Evolutionary conservation across 2,888 invertebrate species (phyloP), one percentile per base, ranked within the genome.

Genomic region (Nipponacmea schrenckii): DNA sequence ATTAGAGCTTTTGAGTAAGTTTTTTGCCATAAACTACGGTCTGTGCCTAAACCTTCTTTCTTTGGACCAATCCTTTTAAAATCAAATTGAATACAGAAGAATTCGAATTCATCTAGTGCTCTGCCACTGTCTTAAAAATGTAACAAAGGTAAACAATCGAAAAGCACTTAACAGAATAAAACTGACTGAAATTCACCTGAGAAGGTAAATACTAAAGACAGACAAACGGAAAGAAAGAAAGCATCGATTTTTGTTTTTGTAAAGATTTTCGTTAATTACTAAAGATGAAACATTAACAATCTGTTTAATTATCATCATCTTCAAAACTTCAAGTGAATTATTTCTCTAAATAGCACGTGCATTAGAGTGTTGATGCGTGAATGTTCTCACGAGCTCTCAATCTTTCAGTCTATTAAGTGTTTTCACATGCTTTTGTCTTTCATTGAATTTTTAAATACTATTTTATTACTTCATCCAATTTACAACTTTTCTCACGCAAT

Each of bases 361-460:
- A 56, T 56, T 56, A 56, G 24, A 56, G 56, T 56, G 20, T 24
- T 24, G 56, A 56, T 56, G 56, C 56, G 56, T 56, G 56, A 56
- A 56, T 24, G 56, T 56, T 56, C 56, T 56, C 56, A 56, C 56
- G 24, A 56, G 56, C 56, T 10, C 20, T 24, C 56, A 56, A 24
- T 24, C 20, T 56, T 24, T 24, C 20, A 56, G 56, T 24, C 56
- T 24, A 56, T 56, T 56, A 56, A 24, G 56, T 24, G 56, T 24
- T 24, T 14, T 20, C 56, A 24, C 20, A 10, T 24, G 56, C 24
- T 56, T 24, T 56, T 56, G 56, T 56, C 56, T 24, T 56, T 20
- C 24, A 56, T 56, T 56, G 56, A 24, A 56, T 56, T 56, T 56
- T 56, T 56, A 56, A 56, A 56, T 56, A 56, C 56, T 24, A 56